A percentile compares a stretch with the other conserved stretches of the same genome.
phyloP scores from a whole-genome alignment of 2,888 invertebrate genomes.

The Tetheella fluctuosa region DNA sequence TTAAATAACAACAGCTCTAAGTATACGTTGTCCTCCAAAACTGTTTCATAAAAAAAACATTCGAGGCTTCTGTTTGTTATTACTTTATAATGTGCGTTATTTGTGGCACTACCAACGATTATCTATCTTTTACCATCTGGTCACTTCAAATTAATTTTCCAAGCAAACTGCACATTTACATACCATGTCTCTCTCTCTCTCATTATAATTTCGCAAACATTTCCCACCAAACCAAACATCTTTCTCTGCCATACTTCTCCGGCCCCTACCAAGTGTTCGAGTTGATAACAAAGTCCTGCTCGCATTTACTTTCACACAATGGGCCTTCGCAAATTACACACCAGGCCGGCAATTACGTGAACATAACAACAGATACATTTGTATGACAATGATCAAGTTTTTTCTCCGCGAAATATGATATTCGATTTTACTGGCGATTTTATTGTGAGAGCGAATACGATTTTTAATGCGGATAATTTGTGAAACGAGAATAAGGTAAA shows the following conservation, averaged over 20 bases:
- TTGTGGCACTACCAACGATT: no score
- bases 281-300: slow-evolving; percentile 51
- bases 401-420: slow-evolving; percentile 73
- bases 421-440: slow-evolving; percentile 28
- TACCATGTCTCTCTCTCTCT: no score
- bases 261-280: slow-evolving; percentile 45
- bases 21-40: no score
- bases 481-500: neutral
- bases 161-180: no score
- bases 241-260: neutral
- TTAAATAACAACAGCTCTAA: no score
- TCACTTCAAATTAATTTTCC: no score
- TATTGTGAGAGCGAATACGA: slow-evolving; percentile 34
- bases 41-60: no score
- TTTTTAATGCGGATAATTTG: slow-evolving; percentile 15
- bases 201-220: neutral
- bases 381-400: slow-evolving; percentile 79
- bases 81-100: no score
- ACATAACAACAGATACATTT: slow-evolving; percentile 81
- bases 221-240: slow-evolving; percentile 1
- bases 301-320: slow-evolving; percentile 65
- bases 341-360: slow-evolving; percentile 71
- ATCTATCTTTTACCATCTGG: no score
- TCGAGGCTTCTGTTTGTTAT: no score
- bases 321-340: slow-evolving; percentile 74